phyloP scores from a whole-genome alignment of 2,888 invertebrate species.

The Andrena trimmerana region DNA sequence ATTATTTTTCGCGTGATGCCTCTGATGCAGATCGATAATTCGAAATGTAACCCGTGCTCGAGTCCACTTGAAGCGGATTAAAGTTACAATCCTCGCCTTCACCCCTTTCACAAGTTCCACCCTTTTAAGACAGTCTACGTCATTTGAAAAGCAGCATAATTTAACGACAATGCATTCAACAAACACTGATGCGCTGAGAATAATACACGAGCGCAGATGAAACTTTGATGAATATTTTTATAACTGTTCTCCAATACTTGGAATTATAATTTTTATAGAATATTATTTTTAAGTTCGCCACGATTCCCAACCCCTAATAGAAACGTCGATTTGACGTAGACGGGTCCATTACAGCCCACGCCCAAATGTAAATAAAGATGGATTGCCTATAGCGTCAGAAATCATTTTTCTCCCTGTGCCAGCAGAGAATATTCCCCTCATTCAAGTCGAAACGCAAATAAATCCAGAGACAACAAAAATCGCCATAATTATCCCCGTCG shows the following conservation, averaged over 20 bases:
- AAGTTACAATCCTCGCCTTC: not conserved
- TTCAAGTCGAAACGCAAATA: too few relatives aligned
- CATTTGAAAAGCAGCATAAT: not conserved
- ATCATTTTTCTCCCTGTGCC: not conserved
- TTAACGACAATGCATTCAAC: not conserved
- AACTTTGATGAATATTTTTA: not conserved
- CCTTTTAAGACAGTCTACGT: not conserved
- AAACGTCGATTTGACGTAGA: constrained; percentile 3
- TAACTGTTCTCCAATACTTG: not conserved
- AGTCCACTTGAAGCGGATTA: constrained; percentile 1
- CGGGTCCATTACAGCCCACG: constrained; percentile 36
- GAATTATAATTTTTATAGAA: not conserved
- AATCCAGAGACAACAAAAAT: too few relatives aligned
- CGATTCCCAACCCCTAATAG: not conserved
- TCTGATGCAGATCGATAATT: constrained; percentile 40
- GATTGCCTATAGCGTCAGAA: constrained; percentile 5
- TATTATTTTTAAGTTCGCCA: not conserved
- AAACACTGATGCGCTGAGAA: not conserved
- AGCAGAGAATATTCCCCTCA: not conserved
- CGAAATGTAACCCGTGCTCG: constrained; percentile 16
- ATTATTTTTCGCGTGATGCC: constrained; percentile 25
- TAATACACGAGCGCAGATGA: not conserved
- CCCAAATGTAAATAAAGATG: constrained; percentile 32
- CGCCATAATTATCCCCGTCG: too few relatives aligned
- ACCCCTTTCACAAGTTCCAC: too few relatives aligned